Evolutionary conservation across 2,797 vertebrate genomes (phyloP).

Genomic region (Bovichtus diacanthus): DNA sequence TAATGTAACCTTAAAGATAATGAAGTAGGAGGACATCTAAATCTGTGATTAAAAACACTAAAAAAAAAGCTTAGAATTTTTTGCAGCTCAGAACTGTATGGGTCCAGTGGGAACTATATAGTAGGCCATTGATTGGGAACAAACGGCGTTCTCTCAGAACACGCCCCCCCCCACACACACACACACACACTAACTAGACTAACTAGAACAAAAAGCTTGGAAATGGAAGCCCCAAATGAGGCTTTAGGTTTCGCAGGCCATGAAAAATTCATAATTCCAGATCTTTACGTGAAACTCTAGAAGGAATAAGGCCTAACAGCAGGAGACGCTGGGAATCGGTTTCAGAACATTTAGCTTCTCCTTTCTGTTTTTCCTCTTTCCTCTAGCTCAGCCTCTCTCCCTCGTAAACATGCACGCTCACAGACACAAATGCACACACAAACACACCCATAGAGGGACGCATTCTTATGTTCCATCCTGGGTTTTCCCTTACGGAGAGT

Average conservation of each 20-base stretch:
- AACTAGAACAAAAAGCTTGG: slow-evolving; percentile 74
- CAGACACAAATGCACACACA: neutral
- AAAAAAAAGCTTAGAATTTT: slow-evolving; percentile 27
- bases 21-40: neutral
- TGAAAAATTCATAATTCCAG: slow-evolving; percentile 83
- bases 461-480: slow-evolving; percentile 55
- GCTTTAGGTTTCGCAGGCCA: slow-evolving; percentile 75
- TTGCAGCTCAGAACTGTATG: slow-evolving; percentile 38
- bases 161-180: slow-evolving; percentile 25
- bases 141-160: slow-evolving; percentile 55
- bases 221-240: slow-evolving; percentile 76
- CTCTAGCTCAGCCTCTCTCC: slow-evolving; percentile 25
- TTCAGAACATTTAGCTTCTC: slow-evolving; percentile 67
- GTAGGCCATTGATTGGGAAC: slow-evolving; percentile 68
- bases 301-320: slow-evolving; percentile 75
- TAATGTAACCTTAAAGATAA: slow-evolving; percentile 14
- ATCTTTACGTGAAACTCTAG: slow-evolving; percentile 82
- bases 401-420: neutral
- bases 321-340: slow-evolving; percentile 68
- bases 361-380: slow-evolving; percentile 38
- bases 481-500: slow-evolving; percentile 62
- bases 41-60: slow-evolving; percentile 10
- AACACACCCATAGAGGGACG: slow-evolving; percentile 28
- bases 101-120: slow-evolving; percentile 60
- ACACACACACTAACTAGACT: slow-evolving; percentile 31